Base-by-base conservation (phyloP, 2,113 vertebrate genomes). In the Dipodomys stephensi region DNA sequence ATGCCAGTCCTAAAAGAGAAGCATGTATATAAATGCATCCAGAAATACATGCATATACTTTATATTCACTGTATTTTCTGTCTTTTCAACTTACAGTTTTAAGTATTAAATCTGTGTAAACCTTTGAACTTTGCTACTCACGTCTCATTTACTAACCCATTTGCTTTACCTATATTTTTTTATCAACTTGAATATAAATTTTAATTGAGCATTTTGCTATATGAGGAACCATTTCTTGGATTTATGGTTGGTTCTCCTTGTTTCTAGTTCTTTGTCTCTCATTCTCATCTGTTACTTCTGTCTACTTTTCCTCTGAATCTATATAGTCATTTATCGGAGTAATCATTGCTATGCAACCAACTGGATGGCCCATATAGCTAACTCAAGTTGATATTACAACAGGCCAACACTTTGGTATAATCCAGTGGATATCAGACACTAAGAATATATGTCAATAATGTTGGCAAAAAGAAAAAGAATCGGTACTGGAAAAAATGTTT, bases 41-140 rank as follows among this genome's bases (percentile, higher is more conserved):
- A 49, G 49, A 49, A 49, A 49, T 49, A 49, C 49, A 49, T 49
- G 49, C 49, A 49, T 49, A 49, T 11, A 82, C 60, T 44, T 5
- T 25, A 77, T 87, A 89, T 53, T 30, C 4, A 79, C 3, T 65
- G 10, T 25, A 8, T 49, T 53, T 46, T 73, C 15, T 68, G 62
- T 35, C 46, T 87, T 27, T 32, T 78, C 78, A 71, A 79, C 13
- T 88, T 92, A 35, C 0, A 76, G 46, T 83, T 93, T 67, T 88
- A 84, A 92, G 53, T 83, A 92, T 62, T 88, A 84, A 90, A 78
- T 28, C 25, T 80, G 76, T 13, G 27, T 80, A 67, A 67, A 23
- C 44, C 44, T 95, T 93, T 95, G 76, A 93, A 60, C 53, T 88
- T 85, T 93, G 71, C 71, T 76, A 39, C 49, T 81, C 22, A 68